Conservation (phyloP, 2,888 invertebrate species). For the Lasius platythorax region DNA sequence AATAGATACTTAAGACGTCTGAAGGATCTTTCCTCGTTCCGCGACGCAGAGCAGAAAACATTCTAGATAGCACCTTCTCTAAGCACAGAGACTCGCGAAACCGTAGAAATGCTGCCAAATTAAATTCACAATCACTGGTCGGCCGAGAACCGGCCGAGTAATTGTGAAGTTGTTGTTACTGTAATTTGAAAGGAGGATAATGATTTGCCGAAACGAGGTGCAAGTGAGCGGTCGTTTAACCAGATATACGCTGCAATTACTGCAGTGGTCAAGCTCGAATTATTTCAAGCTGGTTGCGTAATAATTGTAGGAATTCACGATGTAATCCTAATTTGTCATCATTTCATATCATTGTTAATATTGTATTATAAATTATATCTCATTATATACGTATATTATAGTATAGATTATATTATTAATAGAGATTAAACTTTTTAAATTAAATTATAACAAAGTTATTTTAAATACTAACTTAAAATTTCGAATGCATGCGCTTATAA, state of each 20-base stretch:
- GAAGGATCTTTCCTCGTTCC: constrained; percentile 43
- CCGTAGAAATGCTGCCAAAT: constrained; percentile 52
- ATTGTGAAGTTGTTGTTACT: constrained; percentile 8
- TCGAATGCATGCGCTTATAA: not conserved
- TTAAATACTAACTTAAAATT: not conserved
- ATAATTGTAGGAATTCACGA: constrained; percentile 7
- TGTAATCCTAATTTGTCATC: constrained; percentile 15
- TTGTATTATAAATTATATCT: constrained; percentile 18
- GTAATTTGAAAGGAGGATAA: constrained; percentile 50
- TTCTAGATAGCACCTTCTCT: constrained; percentile 19
- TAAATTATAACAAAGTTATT: not conserved
- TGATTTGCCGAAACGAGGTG: constrained; percentile 42
- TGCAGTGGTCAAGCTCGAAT: constrained; percentile 12
- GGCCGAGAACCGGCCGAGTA: constrained; percentile 3
- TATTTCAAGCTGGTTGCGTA: constrained; percentile 12
- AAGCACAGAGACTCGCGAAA: constrained; percentile 2
- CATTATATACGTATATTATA: not conserved
- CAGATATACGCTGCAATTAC: constrained; percentile 27
- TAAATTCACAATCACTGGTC: constrained; percentile 47
- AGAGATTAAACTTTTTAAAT: not conserved
- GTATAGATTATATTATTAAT: not conserved
- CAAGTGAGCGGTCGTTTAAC: constrained; percentile 27
- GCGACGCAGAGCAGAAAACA: constrained; percentile 9
- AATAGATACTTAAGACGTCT: constrained; percentile 45
- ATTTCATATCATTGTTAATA: constrained; percentile 16